A percentile compares a stretch with the other conserved stretches of the same genome.
These are phyloP conservation scores for Bombus soroeensis DNA, from an alignment of 1,140 invertebrate species.

Conservation along the genomic window DNA sequence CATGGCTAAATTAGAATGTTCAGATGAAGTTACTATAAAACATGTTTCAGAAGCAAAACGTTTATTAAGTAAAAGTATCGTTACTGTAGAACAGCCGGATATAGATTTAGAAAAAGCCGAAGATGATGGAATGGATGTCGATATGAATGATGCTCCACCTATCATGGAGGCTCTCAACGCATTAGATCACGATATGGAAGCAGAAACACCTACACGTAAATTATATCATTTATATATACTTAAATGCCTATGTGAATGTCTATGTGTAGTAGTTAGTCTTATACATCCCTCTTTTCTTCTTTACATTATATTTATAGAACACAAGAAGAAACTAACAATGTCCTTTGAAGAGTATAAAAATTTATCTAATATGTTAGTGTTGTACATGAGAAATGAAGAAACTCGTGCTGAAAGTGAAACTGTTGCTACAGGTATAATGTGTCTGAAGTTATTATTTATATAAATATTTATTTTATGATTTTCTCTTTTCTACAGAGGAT, in stretches of 20 bases:
- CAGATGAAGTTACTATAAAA: conserved; percentile 91
- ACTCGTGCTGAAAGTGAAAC: conserved; percentile 83
- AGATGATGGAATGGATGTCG: conserved; percentile 81
- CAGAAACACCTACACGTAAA: conserved; percentile 21
- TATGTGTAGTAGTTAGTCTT: not conserved
- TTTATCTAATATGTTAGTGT: conserved; percentile 95
- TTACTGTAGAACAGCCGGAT: conserved; percentile 98
- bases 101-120: conserved; percentile 94
- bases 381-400: conserved; percentile 95
- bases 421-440: conserved; percentile 81
- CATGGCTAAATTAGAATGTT: conserved; percentile 97
- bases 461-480: not conserved
- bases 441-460: conserved; percentile 2
- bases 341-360: conserved; percentile 97
- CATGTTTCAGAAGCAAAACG: conserved; percentile 97
- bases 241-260: not conserved
- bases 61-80: conserved; percentile 98
- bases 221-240: conserved; percentile 5
- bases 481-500: conserved; percentile 59
- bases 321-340: conserved; percentile 90
- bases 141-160: conserved; percentile 82
- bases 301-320: conserved; percentile 31
- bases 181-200: conserved; percentile 60
- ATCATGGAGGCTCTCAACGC: conserved; percentile 77
- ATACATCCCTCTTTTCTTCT: not conserved